These are phyloP conservation scores for Diogma glabrata DNA, from an alignment of 2,888 invertebrate genomes.

Conservation along the genomic window DNA sequence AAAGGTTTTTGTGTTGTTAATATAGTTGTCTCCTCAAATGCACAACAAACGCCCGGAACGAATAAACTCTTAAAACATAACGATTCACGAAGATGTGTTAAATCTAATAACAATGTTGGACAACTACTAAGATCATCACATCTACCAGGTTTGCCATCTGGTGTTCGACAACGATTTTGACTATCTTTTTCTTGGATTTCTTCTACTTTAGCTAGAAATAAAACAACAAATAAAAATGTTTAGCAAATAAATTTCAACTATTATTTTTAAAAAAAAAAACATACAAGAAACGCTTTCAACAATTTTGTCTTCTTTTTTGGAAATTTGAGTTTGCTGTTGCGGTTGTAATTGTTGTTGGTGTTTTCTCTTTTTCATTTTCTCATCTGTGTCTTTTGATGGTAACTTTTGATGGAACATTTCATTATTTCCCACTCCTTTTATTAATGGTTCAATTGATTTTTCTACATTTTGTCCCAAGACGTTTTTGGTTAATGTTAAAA, in stretches of 20 bases:
- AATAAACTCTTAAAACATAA: conserved; percentile 85
- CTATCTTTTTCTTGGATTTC: conserved; percentile 37
- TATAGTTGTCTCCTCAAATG: conserved; percentile 38
- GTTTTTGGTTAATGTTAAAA: conserved; percentile 70
- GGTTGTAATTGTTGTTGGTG: conserved; percentile 2
- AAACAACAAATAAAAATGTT: too few relatives aligned
- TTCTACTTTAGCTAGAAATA: neutral
- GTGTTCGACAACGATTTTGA: conserved; percentile 63
- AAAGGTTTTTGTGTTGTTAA: conserved; percentile 31
- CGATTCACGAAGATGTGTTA: conserved; percentile 71
- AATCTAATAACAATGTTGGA: conserved; percentile 69
- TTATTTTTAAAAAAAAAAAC: neutral
- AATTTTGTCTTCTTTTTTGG: neutral
- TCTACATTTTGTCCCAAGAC: conserved; percentile 64
- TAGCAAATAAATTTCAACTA: neutral
- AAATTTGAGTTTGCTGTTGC: neutral
- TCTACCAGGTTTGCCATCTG: conserved; percentile 64
- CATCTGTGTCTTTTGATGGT: conserved; percentile 17
- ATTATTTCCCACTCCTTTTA: conserved; percentile 33
- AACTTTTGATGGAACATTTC: too few relatives aligned
- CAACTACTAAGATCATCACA: conserved; percentile 85
- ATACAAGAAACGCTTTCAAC: conserved; percentile 4
- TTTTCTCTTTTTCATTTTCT: conserved; percentile 31
- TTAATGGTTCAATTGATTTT: conserved; percentile 67
- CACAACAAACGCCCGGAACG: conserved; percentile 88